Evolutionary conservation across 2,888 invertebrate genomes (phyloP).

Genomic region (Eupithecia tripunctaria): DNA sequence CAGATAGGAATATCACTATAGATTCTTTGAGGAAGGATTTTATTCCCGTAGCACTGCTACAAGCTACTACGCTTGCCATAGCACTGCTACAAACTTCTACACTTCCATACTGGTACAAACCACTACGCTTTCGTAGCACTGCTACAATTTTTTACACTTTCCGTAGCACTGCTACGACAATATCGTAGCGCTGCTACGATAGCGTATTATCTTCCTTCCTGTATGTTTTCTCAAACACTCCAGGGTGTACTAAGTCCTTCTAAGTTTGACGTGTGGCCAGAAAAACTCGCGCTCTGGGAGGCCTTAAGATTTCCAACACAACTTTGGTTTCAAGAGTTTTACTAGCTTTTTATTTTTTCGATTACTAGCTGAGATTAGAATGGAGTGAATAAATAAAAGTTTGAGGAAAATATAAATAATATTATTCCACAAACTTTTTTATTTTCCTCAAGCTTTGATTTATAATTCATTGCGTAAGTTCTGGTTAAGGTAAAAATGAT

Average conservation of each 20-base stretch:
- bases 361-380: background rate
- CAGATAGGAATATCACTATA: no score
- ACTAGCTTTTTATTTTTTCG: constrained; percentile 7
- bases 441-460: background rate
- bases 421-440: background rate
- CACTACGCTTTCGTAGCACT: background rate
- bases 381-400: background rate
- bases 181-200: no score
- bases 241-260: constrained; percentile 23
- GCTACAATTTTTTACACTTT: no score
- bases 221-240: constrained; percentile 26
- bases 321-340: constrained; percentile 10
- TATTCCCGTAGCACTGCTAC: background rate
- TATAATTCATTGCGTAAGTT: background rate
- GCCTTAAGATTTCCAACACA: constrained; percentile 13
- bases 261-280: constrained; percentile 32
- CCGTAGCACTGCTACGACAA: no score
- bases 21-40: no score
- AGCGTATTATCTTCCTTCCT: no score
- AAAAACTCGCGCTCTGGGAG: constrained; percentile 21
- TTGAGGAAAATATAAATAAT: background rate
- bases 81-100: background rate
- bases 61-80: background rate
- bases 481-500: background rate
- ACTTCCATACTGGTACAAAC: background rate